Conservation (phyloP, 2,888 invertebrate species). For the Agrotis exclamationis region DNA sequence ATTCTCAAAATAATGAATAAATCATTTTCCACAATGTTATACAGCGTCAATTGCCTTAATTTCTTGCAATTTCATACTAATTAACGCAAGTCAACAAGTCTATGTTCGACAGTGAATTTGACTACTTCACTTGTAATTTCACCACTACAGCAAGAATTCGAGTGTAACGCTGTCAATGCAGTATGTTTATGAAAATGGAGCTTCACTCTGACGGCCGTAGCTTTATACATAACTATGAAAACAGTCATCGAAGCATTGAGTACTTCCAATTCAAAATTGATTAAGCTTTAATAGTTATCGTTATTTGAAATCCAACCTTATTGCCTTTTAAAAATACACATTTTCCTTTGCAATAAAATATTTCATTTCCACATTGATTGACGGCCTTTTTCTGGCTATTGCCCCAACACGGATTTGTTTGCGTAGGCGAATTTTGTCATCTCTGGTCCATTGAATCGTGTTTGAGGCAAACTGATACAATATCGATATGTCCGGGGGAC, state of each 20-base stretch:
- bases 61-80: background rate
- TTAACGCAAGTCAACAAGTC: too few relatives aligned
- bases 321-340: background rate
- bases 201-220: background rate
- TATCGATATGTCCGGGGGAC: conserved; percentile 16
- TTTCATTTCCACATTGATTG: conserved; percentile 19
- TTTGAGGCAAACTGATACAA: conserved; percentile 18
- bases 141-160: background rate
- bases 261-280: background rate
- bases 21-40: background rate
- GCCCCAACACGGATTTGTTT: background rate
- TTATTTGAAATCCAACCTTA: background rate
- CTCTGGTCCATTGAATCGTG: conserved; percentile 14
- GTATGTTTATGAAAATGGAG: background rate
- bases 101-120: background rate
- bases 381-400: conserved; percentile 12
- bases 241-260: conserved; percentile 4
- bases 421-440: conserved; percentile 5
- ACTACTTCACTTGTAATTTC: too few relatives aligned
- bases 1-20: too few relatives aligned
- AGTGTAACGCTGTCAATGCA: conserved; percentile 2
- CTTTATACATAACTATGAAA: background rate
- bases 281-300: conserved; percentile 9
- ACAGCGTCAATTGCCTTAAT: background rate
- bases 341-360: conserved; percentile 12